Base-by-base conservation (phyloP, 1,140 invertebrate genomes). In the Polyergus mexicanus region DNA sequence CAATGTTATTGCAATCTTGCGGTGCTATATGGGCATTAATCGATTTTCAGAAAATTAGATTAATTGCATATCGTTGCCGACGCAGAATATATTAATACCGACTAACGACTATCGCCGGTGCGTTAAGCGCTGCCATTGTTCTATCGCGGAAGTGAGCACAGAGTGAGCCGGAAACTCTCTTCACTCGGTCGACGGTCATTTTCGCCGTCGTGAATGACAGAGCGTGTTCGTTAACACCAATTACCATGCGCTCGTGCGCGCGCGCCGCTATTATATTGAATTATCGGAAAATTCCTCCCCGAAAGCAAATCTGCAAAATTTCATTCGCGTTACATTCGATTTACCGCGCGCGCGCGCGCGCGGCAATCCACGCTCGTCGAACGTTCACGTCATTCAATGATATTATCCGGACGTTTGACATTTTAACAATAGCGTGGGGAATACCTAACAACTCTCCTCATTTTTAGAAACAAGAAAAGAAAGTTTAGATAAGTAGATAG, bases 101-200 rank as follows among this genome's bases (percentile, higher is more conserved):
- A 77, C 88, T 90, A 91, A 91, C 89, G 89, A 91, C 87, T 91
- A 87, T 91, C 76, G 89, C 84, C 89, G 87, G 80, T 88, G 89
- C 89, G 89, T 91, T 91, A 90, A 90, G 89, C 89, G 89, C 83
- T 91, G 86, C 84, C 89, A 91, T 91, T 91, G 89, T 91, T 91
- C 84, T 51, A 80, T 81, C 89, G 89, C 87, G 89, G 89, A 91
- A 91, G 89, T 91, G 41, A 11, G 86, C 69, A 71, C 80, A 86
- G 89, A 19, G 84, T 90, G 86, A 91, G 74, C 89, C 87, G 89
- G 89, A 91, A 91, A 91, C 89, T 41, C 89, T 41, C 87, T 86
- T 80, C 84, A 72, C 87, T 88, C 86, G 89, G 76, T 51, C 89
- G 62, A 75, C 89, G 85, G 84, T 90, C 89, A 91, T 91, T 90